Conservation (phyloP, 2,797 vertebrate species). For the Hippopotamyrus pictus region DNA sequence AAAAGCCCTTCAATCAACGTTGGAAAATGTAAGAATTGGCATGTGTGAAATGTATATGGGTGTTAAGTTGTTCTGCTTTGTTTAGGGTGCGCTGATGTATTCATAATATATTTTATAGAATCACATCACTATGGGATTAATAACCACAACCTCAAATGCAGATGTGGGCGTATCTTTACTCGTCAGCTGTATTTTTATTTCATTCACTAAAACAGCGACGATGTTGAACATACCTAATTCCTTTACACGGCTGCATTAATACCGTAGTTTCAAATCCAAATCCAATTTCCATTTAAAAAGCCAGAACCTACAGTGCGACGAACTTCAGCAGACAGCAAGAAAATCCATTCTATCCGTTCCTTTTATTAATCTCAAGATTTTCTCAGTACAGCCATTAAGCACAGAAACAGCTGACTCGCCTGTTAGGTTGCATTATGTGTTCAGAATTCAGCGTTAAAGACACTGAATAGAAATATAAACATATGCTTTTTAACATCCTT, state of each 20-base stretch:
- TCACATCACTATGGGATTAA: not conserved
- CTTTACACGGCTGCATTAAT: not conserved
- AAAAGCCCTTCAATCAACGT: not conserved
- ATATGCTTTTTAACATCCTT: not conserved
- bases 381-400: not conserved
- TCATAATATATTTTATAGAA: not conserved
- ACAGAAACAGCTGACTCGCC: not conserved
- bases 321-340: not conserved
- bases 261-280: not conserved
- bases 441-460: not conserved
- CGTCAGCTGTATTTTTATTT: not conserved
- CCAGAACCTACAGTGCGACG: not conserved
- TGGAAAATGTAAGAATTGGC: not conserved
- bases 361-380: not conserved
- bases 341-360: not conserved
- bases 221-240: not conserved
- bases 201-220: not conserved
- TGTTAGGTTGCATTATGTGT: not conserved
- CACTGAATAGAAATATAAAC: not conserved
- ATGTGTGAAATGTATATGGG: not conserved
- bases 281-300: not conserved
- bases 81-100: not conserved
- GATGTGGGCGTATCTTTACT: not conserved
- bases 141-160: not conserved
- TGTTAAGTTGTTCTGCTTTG: not conserved